Conservation (phyloP, 2,888 invertebrate species). For the Drosophila austrosaltans region DNA sequence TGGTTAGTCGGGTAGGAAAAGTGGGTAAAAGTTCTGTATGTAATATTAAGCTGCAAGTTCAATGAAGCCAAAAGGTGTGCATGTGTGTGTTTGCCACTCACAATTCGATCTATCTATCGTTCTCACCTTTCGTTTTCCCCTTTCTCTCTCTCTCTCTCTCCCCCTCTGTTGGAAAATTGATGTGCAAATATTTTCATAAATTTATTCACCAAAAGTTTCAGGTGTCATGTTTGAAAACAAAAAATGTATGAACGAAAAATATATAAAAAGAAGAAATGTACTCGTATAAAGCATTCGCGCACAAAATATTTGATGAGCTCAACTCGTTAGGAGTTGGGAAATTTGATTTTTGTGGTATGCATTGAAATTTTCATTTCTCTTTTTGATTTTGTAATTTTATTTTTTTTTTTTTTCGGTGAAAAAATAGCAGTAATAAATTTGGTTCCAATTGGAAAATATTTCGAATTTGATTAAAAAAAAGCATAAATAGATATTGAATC, state of each 20-base stretch:
- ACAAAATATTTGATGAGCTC: conserved; percentile 4
- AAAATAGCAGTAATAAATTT: not conserved
- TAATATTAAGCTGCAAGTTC: conserved; percentile 71
- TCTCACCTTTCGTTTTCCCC: no score
- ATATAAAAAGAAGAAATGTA: conserved; percentile 18
- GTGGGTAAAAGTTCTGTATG: conserved; percentile 54
- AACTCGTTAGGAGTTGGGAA: conserved; percentile 16
- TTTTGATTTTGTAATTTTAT: not conserved
- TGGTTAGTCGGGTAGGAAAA: conserved; percentile 5
- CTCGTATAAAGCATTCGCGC: conserved; percentile 8
- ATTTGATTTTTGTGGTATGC: conserved; percentile 49
- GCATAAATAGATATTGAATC: no score
- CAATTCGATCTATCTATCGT: conserved; percentile 5
- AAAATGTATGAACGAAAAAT: conserved; percentile 26
- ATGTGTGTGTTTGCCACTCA: conserved; percentile 10
- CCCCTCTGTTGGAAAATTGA: conserved; percentile 58
- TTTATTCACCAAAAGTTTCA: conserved; percentile 68
- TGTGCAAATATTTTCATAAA: conserved; percentile 77
- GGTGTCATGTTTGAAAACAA: conserved; percentile 75
- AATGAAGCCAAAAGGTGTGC: conserved; percentile 76
- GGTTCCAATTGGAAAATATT: not conserved
- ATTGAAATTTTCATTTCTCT: not conserved
- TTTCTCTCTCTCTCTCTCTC: not conserved
- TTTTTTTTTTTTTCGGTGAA: not conserved
- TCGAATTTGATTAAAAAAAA: not conserved